Evolutionary conservation across 1,140 invertebrate species (phyloP).

Genomic region (Drosophila ficusphila): DNA sequence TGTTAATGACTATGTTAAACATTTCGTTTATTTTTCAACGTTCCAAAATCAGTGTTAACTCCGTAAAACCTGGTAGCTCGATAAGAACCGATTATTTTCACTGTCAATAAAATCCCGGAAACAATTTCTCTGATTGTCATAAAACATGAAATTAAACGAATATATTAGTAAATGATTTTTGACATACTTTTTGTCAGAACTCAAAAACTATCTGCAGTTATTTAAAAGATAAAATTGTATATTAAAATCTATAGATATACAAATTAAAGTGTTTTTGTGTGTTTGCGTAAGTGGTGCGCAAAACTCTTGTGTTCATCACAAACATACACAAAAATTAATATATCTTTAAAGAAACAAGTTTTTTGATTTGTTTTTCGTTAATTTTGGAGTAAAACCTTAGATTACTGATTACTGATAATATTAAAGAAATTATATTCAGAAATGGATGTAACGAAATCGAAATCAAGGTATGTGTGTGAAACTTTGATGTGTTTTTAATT

Average conservation of each 20-base stretch:
- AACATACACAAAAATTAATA: not conserved
- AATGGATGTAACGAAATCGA: not conserved
- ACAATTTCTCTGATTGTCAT: conserved; percentile 1
- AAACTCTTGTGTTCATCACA: not conserved
- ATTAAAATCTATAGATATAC: not conserved
- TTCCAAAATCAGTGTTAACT: not conserved
- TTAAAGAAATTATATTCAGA: not conserved
- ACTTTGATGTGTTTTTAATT: not conserved
- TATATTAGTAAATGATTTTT: no score
- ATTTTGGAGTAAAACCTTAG: not conserved
- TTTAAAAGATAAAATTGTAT: not conserved
- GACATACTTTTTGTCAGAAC: no score
- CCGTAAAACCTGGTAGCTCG: not conserved
- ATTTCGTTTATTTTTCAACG: not conserved
- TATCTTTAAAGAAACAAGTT: not conserved
- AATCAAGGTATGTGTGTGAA: not conserved
- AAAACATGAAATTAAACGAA: not conserved
- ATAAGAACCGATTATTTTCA: not conserved
- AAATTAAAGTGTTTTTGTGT: not conserved
- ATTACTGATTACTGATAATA: no score
- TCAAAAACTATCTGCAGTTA: not conserved
- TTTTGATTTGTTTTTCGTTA: not conserved
- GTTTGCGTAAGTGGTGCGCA: conserved; percentile 4
- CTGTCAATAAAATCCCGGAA: not conserved
- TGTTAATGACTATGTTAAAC: no score